Conservation (phyloP, 2,888 invertebrate species). For the Pyralis farinalis region DNA sequence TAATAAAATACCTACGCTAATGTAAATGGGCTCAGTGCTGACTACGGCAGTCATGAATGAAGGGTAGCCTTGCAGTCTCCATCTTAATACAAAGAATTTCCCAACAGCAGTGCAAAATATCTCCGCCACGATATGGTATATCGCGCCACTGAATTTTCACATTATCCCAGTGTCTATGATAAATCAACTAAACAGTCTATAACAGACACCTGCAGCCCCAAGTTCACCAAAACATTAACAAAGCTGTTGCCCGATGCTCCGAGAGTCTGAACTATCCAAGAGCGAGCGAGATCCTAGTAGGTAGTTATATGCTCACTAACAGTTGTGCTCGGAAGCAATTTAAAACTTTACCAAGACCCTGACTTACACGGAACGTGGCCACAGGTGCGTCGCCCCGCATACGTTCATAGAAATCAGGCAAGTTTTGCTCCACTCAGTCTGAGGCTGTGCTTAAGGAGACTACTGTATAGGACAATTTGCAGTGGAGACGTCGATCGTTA, state of each 20-base stretch:
- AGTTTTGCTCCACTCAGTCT: constrained; percentile 38
- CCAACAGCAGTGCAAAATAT: too few relatives aligned
- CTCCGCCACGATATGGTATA: too few relatives aligned
- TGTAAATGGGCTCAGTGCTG: too few relatives aligned
- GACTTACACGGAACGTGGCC: constrained; percentile 19
- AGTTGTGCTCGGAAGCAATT: constrained; percentile 28
- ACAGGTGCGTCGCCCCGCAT: constrained; percentile 36
- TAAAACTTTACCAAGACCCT: constrained; percentile 30
- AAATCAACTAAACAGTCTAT: too few relatives aligned
- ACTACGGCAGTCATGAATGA: too few relatives aligned
- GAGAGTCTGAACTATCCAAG: background rate
- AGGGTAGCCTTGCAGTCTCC: too few relatives aligned
- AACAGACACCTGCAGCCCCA: background rate
- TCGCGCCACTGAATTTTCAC: too few relatives aligned
- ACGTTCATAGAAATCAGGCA: constrained; percentile 38
- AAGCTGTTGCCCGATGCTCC: background rate
- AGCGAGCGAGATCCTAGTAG: background rate
- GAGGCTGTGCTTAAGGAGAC: constrained; percentile 30
- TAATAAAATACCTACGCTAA: too few relatives aligned
- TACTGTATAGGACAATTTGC: constrained; percentile 10
- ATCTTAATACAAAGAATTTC: too few relatives aligned
- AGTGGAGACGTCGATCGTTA: constrained; percentile 8
- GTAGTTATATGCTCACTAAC: constrained; percentile 15
- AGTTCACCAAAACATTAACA: background rate
- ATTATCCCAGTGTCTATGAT: too few relatives aligned